Conservation (phyloP, 2,113 vertebrate species). For the Sinocyclocheilus anophthalmus region DNA sequence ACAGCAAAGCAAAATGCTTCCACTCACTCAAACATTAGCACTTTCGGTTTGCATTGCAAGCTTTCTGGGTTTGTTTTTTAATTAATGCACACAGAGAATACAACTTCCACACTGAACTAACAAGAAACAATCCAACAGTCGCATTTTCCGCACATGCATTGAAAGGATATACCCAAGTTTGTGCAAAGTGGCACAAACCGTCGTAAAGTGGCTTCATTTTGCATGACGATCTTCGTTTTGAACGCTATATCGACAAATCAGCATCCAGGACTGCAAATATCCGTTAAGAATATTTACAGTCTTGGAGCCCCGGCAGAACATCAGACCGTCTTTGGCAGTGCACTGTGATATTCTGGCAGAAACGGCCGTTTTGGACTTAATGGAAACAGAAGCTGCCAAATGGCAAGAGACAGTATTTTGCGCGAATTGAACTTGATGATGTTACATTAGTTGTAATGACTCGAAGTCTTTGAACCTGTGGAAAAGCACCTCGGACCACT, state of each 20-base stretch:
- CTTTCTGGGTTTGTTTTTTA: background rate
- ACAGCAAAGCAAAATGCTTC: background rate
- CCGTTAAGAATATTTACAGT: background rate
- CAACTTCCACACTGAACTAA: background rate
- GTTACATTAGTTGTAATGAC: conserved; percentile 22
- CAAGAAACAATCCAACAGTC: background rate
- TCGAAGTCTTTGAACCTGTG: conserved; percentile 7
- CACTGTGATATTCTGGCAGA: conserved; percentile 3
- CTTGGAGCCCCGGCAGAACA: background rate
- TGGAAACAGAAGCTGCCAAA: conserved; percentile 15
- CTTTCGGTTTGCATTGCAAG: background rate
- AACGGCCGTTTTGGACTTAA: conserved; percentile 6
- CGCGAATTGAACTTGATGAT: conserved; percentile 7
- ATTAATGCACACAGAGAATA: background rate
- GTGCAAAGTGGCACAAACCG: too few relatives aligned
- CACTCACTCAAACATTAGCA: background rate
- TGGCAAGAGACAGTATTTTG: conserved; percentile 1
- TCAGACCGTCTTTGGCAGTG: background rate
- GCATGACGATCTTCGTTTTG: background rate
- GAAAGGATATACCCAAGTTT: background rate
- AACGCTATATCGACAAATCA: background rate
- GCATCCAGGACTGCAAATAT: background rate
- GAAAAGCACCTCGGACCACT: conserved; percentile 2
- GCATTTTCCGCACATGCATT: background rate
- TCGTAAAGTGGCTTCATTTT: background rate